phyloP scores from a whole-genome alignment of 1,140 invertebrate genomes.

The Lordiphosa stackelbergi region DNA sequence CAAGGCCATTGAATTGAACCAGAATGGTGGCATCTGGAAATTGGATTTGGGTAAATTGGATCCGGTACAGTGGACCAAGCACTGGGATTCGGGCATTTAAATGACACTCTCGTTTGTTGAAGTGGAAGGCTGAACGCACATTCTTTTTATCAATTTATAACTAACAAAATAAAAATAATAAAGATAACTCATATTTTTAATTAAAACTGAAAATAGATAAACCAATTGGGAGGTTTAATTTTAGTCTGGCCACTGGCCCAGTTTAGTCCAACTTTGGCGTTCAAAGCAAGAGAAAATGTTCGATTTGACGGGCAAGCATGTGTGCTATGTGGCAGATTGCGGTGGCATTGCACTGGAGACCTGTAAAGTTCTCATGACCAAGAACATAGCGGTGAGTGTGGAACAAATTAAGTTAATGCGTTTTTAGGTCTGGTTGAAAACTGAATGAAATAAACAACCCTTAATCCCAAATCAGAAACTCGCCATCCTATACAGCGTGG shows the following conservation, averaged over 20 bases:
- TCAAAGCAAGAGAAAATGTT: conserved; percentile 48
- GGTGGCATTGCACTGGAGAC: conserved; percentile 68
- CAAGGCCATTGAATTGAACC: conserved; percentile 64
- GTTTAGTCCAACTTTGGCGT: conserved; percentile 31
- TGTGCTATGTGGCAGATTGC: conserved; percentile 73
- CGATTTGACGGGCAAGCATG: conserved; percentile 63
- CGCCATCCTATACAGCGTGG: conserved; percentile 61
- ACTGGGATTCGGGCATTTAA: conserved; percentile 67
- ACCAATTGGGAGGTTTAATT: background rate
- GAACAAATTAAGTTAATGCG: conserved; percentile 50
- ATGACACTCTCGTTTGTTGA: conserved; percentile 5
- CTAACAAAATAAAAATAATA: conserved; percentile 19
- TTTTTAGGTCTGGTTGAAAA: conserved; percentile 19
- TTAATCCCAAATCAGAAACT: conserved; percentile 46
- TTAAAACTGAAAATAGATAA: no score
- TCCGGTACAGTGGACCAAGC: conserved; percentile 47
- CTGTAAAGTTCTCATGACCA: conserved; percentile 66
- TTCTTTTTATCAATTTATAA: conserved; percentile 12
- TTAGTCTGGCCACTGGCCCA: background rate
- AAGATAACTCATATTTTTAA: background rate
- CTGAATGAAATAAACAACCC: no score
- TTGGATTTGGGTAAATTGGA: conserved; percentile 55
- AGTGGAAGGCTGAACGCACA: conserved; percentile 30
- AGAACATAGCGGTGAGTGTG: conserved; percentile 66
- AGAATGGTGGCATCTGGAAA: conserved; percentile 70